Percentiles rank a stretch among this genome's conserved stretches.
Evolutionary conservation across 2,797 vertebrate species (phyloP).

Genomic region (Helostoma temminkii): DNA sequence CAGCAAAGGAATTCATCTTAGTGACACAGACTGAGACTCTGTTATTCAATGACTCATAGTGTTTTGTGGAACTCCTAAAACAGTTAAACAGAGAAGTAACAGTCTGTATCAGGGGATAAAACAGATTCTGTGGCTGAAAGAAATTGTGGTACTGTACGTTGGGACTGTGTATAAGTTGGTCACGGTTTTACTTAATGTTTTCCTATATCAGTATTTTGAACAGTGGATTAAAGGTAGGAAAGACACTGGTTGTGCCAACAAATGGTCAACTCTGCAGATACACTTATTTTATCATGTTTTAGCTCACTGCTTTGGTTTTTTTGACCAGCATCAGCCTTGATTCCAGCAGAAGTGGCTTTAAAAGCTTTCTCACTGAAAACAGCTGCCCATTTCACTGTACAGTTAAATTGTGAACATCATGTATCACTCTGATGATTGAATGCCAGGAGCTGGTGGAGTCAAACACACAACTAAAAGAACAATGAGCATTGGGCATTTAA

Average conservation of each 20-base stretch:
- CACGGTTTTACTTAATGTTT: neutral
- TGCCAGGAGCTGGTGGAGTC: neutral
- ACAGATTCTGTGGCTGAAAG: neutral
- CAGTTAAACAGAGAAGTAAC: conserved; percentile 6
- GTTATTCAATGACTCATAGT: conserved; percentile 12
- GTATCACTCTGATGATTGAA: neutral
- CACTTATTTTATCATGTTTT: neutral
- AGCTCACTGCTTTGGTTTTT: neutral
- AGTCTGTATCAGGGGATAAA: neutral
- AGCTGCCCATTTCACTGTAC: no score
- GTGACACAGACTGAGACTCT: conserved; percentile 28
- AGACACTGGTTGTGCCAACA: neutral
- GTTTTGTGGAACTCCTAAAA: conserved; percentile 3
- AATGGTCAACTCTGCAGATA: neutral
- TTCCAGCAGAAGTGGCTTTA: neutral
- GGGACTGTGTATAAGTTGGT: no score
- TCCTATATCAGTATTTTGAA: neutral
- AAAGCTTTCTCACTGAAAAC: no score
- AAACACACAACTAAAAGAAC: neutral
- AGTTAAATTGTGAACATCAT: no score
- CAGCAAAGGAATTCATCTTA: conserved; percentile 15
- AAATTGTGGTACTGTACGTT: neutral
- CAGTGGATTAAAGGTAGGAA: neutral
- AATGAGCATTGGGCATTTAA: neutral
- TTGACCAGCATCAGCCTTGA: no score